Base-by-base conservation (phyloP, 1,140 invertebrate genomes). In the Drosophila bipectinata region DNA sequence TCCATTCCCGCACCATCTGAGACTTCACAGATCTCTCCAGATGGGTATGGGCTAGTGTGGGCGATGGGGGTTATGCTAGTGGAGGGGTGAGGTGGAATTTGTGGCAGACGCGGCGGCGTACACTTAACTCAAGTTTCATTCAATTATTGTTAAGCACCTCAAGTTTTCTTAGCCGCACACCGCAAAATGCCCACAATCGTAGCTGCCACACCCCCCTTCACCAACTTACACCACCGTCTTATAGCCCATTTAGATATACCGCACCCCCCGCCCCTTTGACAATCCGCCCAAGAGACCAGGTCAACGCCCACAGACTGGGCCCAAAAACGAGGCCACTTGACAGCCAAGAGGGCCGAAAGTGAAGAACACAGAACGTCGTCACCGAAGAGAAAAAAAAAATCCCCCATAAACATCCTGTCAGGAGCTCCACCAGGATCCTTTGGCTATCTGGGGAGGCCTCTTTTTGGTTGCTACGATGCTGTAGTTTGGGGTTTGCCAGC, bases 61-160 rank as follows among this genome's bases (percentile, higher is more conserved):
- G 4, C 9, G 8, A n/a, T 18, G 39, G 41, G 28, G 45, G 44
- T 24, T 21, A 21, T 44, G 48, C 21, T 66, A 44, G 55, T 30
- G 5, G 7, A 7, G 3, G 2, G 30, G 9, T 32, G 9, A 3
- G 9, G 30, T 28, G 30, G 30, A 10, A 9, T 32, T 32, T 32
- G 30, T 12, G 34, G 34, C 34, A 37, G 18, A 44, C 30, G 55
- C 24, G 32, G 66, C 45, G 53, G 47, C 30, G 63, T 53, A 75
- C 78, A 78, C 82, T 85, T 87, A 79, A 69, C 83, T 87, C 82
- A 87, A 87, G 82, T 87, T 87, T 79, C 82, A 87, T 87, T 87
- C 82, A 87, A 87, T 87, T 87, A 87, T 87, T 88, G 82, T 88
- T 87, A 87, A 88, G 82, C 82, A 87, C 82, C 82, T 87, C 83